Percentiles rank a stretch among this genome's conserved stretches.
Evolutionary conservation across 1,140 invertebrate genomes (phyloP).

Genomic region (Calosoma granatense): DNA sequence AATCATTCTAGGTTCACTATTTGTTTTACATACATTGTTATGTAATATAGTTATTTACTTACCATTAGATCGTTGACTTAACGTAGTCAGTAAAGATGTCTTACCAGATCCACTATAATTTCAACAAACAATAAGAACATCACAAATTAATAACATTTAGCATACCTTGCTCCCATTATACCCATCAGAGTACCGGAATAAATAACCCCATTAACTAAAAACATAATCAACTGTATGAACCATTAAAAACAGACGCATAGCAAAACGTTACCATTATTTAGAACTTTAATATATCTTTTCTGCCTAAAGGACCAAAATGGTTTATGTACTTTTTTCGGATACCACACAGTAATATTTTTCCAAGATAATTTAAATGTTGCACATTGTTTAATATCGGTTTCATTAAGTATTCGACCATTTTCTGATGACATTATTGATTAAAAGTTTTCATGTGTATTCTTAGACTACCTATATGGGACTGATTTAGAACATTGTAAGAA

Average conservation of each 20-base stretch:
- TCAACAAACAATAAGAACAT: conserved; percentile 10
- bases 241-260: background rate
- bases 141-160: conserved; percentile 14
- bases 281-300: background rate
- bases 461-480: too few relatives aligned
- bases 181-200: conserved; percentile 34
- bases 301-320: background rate
- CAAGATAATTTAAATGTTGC: background rate
- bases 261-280: background rate
- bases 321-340: background rate
- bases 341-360: conserved; percentile 2
- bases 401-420: too few relatives aligned
- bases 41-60: conserved; percentile 12
- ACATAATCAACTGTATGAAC: background rate
- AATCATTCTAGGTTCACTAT: background rate
- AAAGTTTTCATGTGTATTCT: too few relatives aligned
- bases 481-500: too few relatives aligned
- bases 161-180: conserved; percentile 40
- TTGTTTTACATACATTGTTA: background rate
- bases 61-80: conserved; percentile 54
- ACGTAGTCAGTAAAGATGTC: conserved; percentile 56
- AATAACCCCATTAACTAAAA: conserved; percentile 34
- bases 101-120: conserved; percentile 56
- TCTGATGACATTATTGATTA: too few relatives aligned
- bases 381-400: too few relatives aligned